Base-by-base conservation (phyloP, 2,113 vertebrate genomes). In the Ancistrus triradiatus region DNA sequence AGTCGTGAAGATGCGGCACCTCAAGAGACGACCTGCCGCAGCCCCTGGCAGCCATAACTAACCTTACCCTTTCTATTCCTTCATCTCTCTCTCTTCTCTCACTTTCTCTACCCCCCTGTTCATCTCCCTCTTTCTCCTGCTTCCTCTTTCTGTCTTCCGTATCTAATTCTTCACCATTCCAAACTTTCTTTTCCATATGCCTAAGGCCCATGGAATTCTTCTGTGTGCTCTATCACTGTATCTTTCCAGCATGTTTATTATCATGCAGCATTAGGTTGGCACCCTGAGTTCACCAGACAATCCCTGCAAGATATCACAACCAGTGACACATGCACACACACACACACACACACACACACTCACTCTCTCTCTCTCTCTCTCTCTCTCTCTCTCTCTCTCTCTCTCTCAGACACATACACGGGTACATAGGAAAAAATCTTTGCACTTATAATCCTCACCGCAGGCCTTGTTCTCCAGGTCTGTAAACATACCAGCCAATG, bases 1-100 rank as follows among this genome's bases (percentile, higher is more conserved):
- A 75, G 77, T 76, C 86, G 86, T 87, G 86, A 86, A 91, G 63
- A 69, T 81, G 82, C 74, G 78, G 64, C 78, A 82, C 83, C 87
- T 87, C 87, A 70, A 76, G 88, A 70, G 60, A 68, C 18, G 33
- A 81, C 73, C 85, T 71, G 76, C 24, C 37, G 21, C 33, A 37
- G 60, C 55, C 33, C 60, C 40, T 13, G 53, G 52, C 53, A 28
- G 28, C 18, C 13, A 48, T 28, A 31, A 28, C 49, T 49, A 68
- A 33, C 42, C 47, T 33, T 53, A 15, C 59, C 47, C 24, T 22
- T 11, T 15, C 40, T 27, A 19, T 18, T 46, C 28, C 37, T 19
- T 27, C 58, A 63, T 37, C 10, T 42, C 17, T 9, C 51, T 44
- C 18, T 31, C 6, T 15, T 38, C 47, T 43, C n/a, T n/a, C n/a